These are phyloP conservation scores for Daubentonia madagascariensis DNA, from an alignment of 2,113 vertebrate genomes.

Conservation along the genomic window DNA sequence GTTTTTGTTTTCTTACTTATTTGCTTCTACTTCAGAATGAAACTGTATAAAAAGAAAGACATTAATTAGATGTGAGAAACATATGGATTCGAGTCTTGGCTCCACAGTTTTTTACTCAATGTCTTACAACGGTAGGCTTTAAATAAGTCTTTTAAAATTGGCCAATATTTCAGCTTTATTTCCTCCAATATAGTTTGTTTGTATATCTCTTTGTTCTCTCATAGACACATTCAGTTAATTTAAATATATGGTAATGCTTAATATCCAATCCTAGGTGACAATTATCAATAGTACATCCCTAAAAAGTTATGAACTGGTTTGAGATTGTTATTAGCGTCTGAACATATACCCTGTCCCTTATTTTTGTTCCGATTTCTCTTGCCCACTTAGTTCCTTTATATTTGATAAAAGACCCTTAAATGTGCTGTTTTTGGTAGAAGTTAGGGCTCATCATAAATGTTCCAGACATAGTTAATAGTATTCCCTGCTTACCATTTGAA, in stretches of 20 bases:
- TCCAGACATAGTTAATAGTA: not conserved
- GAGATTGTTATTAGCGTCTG: not conserved
- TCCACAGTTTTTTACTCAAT: not conserved
- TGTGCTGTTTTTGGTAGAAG: not conserved
- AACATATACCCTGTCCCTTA: not conserved
- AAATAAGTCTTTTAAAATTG: not conserved
- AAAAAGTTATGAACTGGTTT: not conserved
- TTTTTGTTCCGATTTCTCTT: not conserved
- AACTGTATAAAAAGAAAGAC: not conserved
- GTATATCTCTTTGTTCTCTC: not conserved
- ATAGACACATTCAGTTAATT: not conserved
- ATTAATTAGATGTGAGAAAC: conserved; percentile 24
- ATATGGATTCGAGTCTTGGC: not conserved
- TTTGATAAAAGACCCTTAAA: not conserved
- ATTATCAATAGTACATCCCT: not conserved
- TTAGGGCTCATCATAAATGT: not conserved
- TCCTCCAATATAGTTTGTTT: not conserved
- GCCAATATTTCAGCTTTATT: not conserved
- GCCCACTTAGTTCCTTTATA: not conserved
- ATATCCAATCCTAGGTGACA: not conserved
- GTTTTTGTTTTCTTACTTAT: not conserved
- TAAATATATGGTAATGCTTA: not conserved
- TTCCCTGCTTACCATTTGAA: not conserved
- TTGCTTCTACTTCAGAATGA: not conserved
- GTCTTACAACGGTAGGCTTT: not conserved